These are phyloP conservation scores for Drosophila pallidifrons DNA, from an alignment of 1,140 invertebrate species.

Conservation along the genomic window DNA sequence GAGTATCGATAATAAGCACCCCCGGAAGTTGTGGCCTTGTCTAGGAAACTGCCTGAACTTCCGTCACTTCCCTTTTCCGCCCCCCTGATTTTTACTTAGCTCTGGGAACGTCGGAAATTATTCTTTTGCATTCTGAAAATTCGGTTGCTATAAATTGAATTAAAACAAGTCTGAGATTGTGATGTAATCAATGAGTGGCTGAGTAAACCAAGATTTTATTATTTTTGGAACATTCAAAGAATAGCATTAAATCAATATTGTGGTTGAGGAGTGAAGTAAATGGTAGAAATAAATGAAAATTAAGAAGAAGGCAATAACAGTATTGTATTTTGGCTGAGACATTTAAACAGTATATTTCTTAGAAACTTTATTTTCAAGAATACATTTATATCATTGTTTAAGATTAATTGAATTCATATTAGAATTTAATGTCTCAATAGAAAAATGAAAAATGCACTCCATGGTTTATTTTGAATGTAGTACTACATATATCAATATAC, in stretches of 20 bases:
- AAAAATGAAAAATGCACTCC: too few species aligned
- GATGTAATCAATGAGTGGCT: conserved; percentile 58
- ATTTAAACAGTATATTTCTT: too few species aligned
- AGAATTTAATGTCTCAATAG: too few species aligned
- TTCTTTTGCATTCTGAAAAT: conserved; percentile 34
- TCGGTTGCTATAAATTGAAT: conserved; percentile 66
- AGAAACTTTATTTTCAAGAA: too few species aligned
- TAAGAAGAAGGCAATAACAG: too few species aligned
- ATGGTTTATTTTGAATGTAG: too few species aligned
- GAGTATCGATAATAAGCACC: conserved; percentile 84
- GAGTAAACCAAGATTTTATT: conserved; percentile 63
- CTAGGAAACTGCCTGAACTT: conserved; percentile 72
- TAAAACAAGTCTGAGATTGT: conserved; percentile 54
- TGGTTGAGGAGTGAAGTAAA: neutral
- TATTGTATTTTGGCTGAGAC: too few species aligned
- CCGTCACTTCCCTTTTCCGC: conserved; percentile 24
- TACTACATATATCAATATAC: too few species aligned
- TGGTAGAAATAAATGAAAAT: neutral
- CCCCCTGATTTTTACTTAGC: neutral
- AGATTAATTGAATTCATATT: too few species aligned
- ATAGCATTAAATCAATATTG: conserved; percentile 18
- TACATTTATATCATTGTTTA: too few species aligned
- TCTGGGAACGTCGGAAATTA: conserved; percentile 54
- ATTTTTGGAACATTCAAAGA: conserved; percentile 12
- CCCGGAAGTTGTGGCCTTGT: conserved; percentile 73